Evolutionary conservation across 1,140 invertebrate species (phyloP).

Genomic region (Anoplolepis gracilipes): DNA sequence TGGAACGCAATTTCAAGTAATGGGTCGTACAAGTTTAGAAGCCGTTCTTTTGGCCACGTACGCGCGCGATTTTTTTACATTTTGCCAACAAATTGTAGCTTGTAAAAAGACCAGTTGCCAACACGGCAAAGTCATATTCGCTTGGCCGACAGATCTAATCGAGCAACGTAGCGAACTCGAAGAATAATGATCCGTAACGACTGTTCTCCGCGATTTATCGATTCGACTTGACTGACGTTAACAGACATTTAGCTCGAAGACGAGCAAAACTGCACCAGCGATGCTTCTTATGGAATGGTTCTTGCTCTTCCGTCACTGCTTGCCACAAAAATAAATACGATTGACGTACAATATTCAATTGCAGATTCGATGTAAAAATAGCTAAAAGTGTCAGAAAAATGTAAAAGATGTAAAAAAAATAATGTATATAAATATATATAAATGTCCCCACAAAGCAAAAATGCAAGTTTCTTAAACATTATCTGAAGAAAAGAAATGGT

Average conservation of each 20-base stretch:
- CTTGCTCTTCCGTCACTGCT: conserved; percentile 5
- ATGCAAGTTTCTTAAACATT: not conserved
- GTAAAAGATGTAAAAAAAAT: not conserved
- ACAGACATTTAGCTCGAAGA: conserved; percentile 45
- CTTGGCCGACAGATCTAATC: conserved; percentile 11
- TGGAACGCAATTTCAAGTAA: conserved; percentile 58
- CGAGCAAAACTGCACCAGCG: conserved; percentile 46
- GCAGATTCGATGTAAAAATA: conserved; percentile 17
- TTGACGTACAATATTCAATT: conserved; percentile 15
- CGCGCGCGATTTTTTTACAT: not conserved
- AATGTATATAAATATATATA: not conserved
- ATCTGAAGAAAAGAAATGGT: not conserved
- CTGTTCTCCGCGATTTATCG: conserved; percentile 44
- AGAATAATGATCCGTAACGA: conserved; percentile 51
- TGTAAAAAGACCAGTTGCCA: conserved; percentile 2
- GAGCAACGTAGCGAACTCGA: conserved; percentile 41
- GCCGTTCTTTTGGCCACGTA: not conserved
- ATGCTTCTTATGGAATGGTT: conserved; percentile 42
- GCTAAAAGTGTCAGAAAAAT: not conserved
- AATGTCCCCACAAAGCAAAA: not conserved
- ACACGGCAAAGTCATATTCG: conserved; percentile 38
- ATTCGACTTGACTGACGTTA: conserved; percentile 36
- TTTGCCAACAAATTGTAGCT: conserved; percentile 37
- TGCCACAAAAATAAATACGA: conserved; percentile 29
- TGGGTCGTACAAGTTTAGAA: conserved; percentile 38